These are phyloP conservation scores for Papilio polytes DNA, from an alignment of 1,140 invertebrate species.

Conservation along the genomic window DNA sequence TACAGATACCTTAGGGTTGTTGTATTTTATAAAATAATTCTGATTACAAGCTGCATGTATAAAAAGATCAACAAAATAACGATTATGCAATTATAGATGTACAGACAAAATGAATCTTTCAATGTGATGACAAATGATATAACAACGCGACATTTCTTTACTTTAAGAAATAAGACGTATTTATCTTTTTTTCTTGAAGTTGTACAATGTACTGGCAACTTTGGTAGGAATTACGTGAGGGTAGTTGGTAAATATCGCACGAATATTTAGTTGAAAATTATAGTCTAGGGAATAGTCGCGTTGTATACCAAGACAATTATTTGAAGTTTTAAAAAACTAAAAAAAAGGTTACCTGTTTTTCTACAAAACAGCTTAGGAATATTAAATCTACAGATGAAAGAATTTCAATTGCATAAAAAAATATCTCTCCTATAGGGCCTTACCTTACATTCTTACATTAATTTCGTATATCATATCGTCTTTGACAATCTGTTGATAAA, in stretches of 20 bases:
- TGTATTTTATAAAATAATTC: conserved; percentile 68
- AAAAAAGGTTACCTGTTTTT: conserved; percentile 44
- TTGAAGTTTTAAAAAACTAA: conserved; percentile 37
- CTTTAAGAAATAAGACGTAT: neutral
- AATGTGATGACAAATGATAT: neutral
- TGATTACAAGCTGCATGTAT: conserved; percentile 81
- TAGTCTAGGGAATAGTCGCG: neutral
- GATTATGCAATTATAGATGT: conserved; percentile 75
- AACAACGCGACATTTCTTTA: neutral
- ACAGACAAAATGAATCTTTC: conserved; percentile 13
- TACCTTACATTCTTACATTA: conserved; percentile 82
- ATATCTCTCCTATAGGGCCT: conserved; percentile 82
- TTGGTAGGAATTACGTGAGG: neutral
- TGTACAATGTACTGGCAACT: neutral
- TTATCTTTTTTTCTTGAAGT: conserved; percentile 3
- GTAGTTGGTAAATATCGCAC: neutral
- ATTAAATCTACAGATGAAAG: conserved; percentile 68
- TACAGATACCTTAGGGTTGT: conserved; percentile 73
- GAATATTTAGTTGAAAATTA: neutral
- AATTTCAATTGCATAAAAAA: conserved; percentile 83
- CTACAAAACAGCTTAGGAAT: conserved; percentile 60
- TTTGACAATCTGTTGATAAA: conserved; percentile 77
- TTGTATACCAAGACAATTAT: neutral
- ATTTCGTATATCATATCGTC: conserved; percentile 79
- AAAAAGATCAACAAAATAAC: conserved; percentile 78